Evolutionary conservation across 2,888 invertebrate genomes (phyloP), one percentile per base, ranked within the genome.

Genomic region (Lypha dubia): DNA sequence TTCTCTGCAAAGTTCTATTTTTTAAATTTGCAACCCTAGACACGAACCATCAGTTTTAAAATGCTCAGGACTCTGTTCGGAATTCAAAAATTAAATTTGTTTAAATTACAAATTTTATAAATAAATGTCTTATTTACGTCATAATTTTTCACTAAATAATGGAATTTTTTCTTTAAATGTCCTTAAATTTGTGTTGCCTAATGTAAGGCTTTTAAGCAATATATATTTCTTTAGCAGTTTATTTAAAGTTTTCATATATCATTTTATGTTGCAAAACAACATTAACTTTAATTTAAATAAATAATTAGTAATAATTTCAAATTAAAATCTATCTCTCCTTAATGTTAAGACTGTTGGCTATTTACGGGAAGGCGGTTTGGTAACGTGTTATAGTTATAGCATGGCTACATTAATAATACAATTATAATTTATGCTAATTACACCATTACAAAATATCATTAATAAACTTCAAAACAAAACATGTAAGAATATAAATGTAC

Each of bases 381-480:
- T 58, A 38, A 35, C 35, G 65, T 46, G 22, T 63, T 28, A 51
- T 41, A 22, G 35, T 63, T 63, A 58, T 13, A 32, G 38, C 62
- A 74, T 79, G 56, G 28, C 63, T 41, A 44, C 79, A 83, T 83
- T 79, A 79, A 75, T 79, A 73, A 80, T 60, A 73, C 70, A 86
- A 88, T 88, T 88, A 88, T 89, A 90, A 90, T 90, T 90, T 91
- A 90, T 90, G 91, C 89, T 91, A 90, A 91, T 91, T 89, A 89
- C 89, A 88, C 88, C 90, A 90, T 90, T 91, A 91, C 88, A 80
- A 80, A 62, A 80, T 71, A 60, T 71, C 80, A 84, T 84, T 84
- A 84, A 84, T 90, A 89, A 89, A 89, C 88, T 89, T 89, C 88
- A 87, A 88, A 87, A 51, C 63, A 38, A 73, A 80, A 80, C 62